Conservation (phyloP, 2,888 invertebrate genomes). For the Anodontia alba region DNA sequence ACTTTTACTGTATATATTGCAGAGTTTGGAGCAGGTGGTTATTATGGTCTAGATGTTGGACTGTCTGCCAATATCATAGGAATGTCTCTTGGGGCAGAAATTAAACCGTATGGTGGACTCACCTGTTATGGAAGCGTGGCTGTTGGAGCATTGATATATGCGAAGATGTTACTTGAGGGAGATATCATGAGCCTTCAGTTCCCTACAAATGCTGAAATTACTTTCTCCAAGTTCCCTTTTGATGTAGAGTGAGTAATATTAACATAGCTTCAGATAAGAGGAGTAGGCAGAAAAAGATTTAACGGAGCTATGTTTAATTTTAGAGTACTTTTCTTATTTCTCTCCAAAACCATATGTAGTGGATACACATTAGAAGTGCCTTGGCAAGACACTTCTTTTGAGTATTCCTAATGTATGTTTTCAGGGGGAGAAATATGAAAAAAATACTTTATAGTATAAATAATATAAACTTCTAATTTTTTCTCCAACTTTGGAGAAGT, state of each 20-base stretch:
- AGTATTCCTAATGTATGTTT: too few species aligned
- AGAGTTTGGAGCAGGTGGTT: constrained; percentile 69
- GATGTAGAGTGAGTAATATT: constrained; percentile 67
- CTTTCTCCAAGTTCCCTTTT: constrained; percentile 75
- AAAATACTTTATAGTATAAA: too few species aligned
- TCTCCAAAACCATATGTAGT: too few species aligned
- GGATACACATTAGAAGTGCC: too few species aligned
- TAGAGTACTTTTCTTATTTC: too few species aligned
- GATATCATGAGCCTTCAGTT: constrained; percentile 68
- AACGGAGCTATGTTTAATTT: not conserved
- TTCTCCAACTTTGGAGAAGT: too few species aligned
- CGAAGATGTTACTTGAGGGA: constrained; percentile 65
- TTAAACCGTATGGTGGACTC: constrained; percentile 64
- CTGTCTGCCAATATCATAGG: constrained; percentile 63
- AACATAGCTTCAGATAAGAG: too few species aligned
- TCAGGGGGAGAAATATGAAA: too few species aligned
- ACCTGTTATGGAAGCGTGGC: constrained; percentile 62
- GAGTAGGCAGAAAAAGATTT: too few species aligned
- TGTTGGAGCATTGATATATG: constrained; percentile 65
- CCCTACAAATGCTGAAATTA: constrained; percentile 70
- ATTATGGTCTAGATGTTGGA: constrained; percentile 64
- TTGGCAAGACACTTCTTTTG: too few species aligned
- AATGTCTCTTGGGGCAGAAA: constrained; percentile 54
- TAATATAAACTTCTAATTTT: too few species aligned
- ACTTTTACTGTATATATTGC: not conserved